A percentile compares a stretch with the other conserved stretches of the same genome.
Evolutionary conservation across 2,113 vertebrate genomes (phyloP).

Genomic region (Microcebus griseorufus): DNA sequence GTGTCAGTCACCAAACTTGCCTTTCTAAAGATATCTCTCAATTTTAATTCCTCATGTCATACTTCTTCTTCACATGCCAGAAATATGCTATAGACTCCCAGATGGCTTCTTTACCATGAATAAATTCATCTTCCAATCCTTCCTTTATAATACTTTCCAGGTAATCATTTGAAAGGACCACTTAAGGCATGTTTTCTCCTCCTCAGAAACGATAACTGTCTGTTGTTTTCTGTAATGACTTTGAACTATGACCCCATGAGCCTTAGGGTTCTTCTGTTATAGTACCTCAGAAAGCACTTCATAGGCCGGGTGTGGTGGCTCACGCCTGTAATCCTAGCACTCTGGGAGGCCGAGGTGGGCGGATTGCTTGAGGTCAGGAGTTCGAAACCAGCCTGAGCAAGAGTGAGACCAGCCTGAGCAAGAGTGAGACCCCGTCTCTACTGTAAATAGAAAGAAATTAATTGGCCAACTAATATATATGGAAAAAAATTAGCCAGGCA

Average conservation of each 20-base stretch:
- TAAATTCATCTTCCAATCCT: background rate
- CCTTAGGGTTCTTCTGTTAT: background rate
- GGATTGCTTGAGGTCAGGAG: too few species aligned
- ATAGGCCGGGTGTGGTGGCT: background rate
- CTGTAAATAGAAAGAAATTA: too few species aligned
- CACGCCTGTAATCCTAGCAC: too few species aligned
- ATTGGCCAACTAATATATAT: too few species aligned
- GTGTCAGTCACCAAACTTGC: slow-evolving; percentile 36
- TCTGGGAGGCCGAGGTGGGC: too few species aligned
- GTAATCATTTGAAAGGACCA: background rate
- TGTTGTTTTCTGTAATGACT: background rate
- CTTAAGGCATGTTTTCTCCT: background rate
- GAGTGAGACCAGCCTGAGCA: too few species aligned
- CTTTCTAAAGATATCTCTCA: slow-evolving; percentile 29
- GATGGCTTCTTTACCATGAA: background rate
- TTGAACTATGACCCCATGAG: background rate
- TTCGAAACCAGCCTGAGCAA: too few species aligned
- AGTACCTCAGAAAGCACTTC: background rate
- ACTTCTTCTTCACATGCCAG: background rate
- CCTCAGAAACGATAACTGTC: background rate
- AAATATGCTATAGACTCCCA: background rate
- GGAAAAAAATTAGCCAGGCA: too few species aligned
- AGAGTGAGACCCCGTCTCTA: too few species aligned
- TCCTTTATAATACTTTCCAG: background rate
- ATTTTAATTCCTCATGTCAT: background rate